Evolutionary conservation across 2,113 vertebrate genomes (phyloP), one percentile per base, ranked within the genome.

Genomic region (Alligator mississippiensis): DNA sequence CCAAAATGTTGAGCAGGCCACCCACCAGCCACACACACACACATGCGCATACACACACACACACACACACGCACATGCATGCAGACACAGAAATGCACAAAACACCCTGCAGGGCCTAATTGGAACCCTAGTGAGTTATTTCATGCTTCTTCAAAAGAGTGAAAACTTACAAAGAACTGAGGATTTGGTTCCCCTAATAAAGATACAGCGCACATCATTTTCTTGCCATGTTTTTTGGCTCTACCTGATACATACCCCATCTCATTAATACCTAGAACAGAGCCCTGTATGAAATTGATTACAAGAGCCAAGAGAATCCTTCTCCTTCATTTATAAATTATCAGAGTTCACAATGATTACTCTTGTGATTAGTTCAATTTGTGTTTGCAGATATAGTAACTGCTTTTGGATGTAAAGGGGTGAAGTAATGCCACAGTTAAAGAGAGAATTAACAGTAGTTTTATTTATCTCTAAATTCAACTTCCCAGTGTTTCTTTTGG

Each of bases 21-120:
- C 97, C 97, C 97, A 92, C 97, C 97, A 97, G 98, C 99, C 98
- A 98, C 98, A 98, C 98, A 98, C 98, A 98, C 98, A 96, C 77
- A 95, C 90, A 80, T 63, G 83, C 81, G 63, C 74, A 82, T 66
- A 11, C 93, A 74, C 80, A 57, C 34, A 54, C 84, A 84, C 19
- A 63, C 84, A 77, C 82, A 87, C 81, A 79, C 62, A 88, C 47
- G 90, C 18, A 47, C 58, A 88, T 85, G 86, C 85, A 90, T 60
- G 61, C 92, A 80, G 38, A 72, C 77, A 82, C 62, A 59, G 85
- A 86, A 59, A 90, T 60, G 79, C 47, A 84, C 83, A 82, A 61
- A 2, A 90, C 30, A 27, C 30, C 90, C 94, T 28, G 34, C 86
- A 58, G 94, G 13, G 63, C 93, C 98, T 98, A 97, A 97, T 87